Conservation (phyloP, 2,113 vertebrate genomes). For the Bungarus multicinctus region DNA sequence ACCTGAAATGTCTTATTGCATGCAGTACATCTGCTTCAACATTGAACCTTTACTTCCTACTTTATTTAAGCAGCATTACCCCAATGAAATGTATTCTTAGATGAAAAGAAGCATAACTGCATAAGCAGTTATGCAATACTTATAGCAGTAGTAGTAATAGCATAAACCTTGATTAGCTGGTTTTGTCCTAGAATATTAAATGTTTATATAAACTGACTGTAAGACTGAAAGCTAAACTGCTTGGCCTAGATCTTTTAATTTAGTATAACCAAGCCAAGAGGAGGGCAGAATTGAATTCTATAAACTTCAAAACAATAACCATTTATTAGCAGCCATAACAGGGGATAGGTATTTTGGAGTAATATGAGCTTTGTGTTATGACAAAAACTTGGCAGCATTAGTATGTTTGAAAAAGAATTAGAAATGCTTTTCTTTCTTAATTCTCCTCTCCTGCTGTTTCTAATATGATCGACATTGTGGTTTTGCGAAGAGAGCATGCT, state of each 20-base stretch:
- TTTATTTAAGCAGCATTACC: conserved; percentile 17
- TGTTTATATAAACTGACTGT: conserved; percentile 44
- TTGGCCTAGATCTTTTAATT: conserved; percentile 64
- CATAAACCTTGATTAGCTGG: conserved; percentile 53
- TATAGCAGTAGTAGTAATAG: conserved; percentile 54
- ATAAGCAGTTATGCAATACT: conserved; percentile 59
- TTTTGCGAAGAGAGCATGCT: conserved; percentile 70
- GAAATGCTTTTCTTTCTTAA: conserved; percentile 81
- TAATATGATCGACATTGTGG: conserved; percentile 77
- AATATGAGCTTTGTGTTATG: conserved; percentile 70
- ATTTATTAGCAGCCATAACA: conserved; percentile 67
- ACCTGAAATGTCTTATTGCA: not conserved
- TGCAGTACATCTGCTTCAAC: not conserved
- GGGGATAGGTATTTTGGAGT: conserved; percentile 68
- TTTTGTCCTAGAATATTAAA: conserved; percentile 50
- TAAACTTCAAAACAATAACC: conserved; percentile 69
- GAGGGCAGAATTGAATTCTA: conserved; percentile 57
- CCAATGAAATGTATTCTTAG: conserved; percentile 36
- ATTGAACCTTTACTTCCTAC: not conserved
- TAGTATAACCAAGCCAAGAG: conserved; percentile 51
- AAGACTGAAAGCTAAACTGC: conserved; percentile 48
- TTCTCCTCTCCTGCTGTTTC: conserved; percentile 76
- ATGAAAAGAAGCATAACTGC: too few species aligned
- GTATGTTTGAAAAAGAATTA: conserved; percentile 74
- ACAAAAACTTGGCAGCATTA: conserved; percentile 75